These are phyloP conservation scores for Ganaspis sp. DNA, from an alignment of 1,140 invertebrate species.

Conservation along the genomic window DNA sequence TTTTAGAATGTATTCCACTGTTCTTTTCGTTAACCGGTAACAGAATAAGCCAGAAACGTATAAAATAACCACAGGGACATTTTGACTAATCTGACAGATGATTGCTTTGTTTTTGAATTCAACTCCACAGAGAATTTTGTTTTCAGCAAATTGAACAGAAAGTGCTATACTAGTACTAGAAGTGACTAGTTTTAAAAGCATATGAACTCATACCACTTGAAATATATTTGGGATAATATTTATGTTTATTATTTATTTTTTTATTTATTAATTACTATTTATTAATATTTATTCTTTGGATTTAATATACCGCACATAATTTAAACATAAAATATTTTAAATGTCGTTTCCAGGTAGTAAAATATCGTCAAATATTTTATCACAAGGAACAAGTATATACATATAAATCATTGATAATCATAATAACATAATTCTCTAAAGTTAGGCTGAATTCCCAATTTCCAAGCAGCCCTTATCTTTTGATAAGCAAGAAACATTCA, in stretches of 20 bases:
- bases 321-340: too few relatives aligned
- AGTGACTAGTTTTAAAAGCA: not conserved
- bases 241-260: too few relatives aligned
- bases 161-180: not conserved
- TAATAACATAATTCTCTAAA: not conserved
- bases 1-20: not conserved
- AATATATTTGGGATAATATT: too few relatives aligned
- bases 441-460: not conserved
- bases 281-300: too few relatives aligned
- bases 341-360: too few relatives aligned
- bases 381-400: too few relatives aligned
- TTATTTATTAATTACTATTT: too few relatives aligned
- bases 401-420: too few relatives aligned
- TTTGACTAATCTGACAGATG: constrained; percentile 2
- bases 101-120: not conserved
- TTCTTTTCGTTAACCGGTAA: not conserved
- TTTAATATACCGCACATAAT: too few relatives aligned
- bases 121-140: not conserved
- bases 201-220: too few relatives aligned
- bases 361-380: too few relatives aligned
- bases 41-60: not conserved
- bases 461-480: not conserved
- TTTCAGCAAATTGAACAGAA: not conserved
- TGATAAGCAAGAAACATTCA: not conserved
- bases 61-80: not conserved